Conservation (phyloP, 2,888 invertebrate species). For the Phragmatobia fuliginosa region DNA sequence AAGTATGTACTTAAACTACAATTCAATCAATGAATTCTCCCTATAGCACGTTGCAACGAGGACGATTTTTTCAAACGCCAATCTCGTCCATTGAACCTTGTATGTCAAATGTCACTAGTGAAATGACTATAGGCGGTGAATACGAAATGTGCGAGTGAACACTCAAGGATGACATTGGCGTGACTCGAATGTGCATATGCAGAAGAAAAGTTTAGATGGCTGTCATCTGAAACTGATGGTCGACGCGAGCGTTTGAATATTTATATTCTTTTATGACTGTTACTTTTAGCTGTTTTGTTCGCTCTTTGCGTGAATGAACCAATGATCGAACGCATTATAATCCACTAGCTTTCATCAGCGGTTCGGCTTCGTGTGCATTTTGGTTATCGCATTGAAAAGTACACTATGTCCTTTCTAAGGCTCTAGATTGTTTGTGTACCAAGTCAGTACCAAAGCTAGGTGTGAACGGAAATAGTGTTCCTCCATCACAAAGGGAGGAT, state of each 20-base stretch:
- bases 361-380: no score
- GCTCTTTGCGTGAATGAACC: no score
- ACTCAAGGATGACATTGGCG: constrained; percentile 70
- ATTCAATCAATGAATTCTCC: not conserved
- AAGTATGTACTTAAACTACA: no score
- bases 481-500: no score
- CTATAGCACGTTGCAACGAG: constrained; percentile 21
- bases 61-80: constrained; percentile 38
- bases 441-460: no score
- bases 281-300: not conserved
- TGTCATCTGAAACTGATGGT: constrained; percentile 21
- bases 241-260: constrained; percentile 6
- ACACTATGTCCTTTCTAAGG: no score
- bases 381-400: no score
- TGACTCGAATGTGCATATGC: constrained; percentile 62
- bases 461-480: no score
- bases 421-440: no score
- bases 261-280: not conserved
- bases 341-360: no score
- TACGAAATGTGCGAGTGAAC: constrained; percentile 60
- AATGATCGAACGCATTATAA: no score
- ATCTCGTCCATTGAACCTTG: constrained; percentile 59
- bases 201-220: constrained; percentile 28
- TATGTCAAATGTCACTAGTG: constrained; percentile 69
- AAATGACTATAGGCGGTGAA: constrained; percentile 65